Evolutionary conservation across 2,797 vertebrate species (phyloP).

Genomic region (Eurystomus glaucurus): DNA sequence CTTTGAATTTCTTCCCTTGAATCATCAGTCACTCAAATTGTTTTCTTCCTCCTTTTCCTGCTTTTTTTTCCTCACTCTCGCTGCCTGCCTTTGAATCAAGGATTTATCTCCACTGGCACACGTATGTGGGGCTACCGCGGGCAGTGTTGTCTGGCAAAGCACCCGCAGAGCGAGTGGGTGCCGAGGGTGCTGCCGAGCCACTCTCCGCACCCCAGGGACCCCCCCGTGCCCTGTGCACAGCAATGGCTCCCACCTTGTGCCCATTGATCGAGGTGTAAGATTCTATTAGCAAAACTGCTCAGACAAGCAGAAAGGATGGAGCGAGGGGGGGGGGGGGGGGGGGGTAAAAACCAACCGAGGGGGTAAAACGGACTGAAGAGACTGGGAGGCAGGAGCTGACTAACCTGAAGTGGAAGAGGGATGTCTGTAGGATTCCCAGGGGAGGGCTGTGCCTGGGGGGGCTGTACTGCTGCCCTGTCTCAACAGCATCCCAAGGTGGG

Average conservation of each 20-base stretch:
- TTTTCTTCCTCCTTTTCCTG: background rate
- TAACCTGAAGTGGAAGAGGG: background rate
- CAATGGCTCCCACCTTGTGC: background rate
- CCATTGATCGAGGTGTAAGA: no score
- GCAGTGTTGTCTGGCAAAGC: background rate
- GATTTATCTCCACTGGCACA: background rate
- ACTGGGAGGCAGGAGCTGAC: background rate
- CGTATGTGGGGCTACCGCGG: background rate
- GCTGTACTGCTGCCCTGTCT: background rate
- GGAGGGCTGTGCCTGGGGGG: background rate
- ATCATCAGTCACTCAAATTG: background rate
- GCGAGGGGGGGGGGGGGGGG: no score
- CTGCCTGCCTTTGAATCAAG: background rate
- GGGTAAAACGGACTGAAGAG: background rate
- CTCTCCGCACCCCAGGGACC: background rate
- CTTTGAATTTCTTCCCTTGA: background rate
- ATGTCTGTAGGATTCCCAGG: background rate
- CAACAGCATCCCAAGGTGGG: background rate
- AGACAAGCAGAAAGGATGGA: background rate
- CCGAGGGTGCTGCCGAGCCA: background rate
- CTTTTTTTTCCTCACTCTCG: background rate
- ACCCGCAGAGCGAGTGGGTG: background rate
- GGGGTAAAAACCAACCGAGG: no score
- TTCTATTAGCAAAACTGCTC: background rate
- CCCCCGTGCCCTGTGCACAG: accelerated